Conservation (phyloP, 2,113 vertebrate species). For the Genyomyrus donnyi region DNA sequence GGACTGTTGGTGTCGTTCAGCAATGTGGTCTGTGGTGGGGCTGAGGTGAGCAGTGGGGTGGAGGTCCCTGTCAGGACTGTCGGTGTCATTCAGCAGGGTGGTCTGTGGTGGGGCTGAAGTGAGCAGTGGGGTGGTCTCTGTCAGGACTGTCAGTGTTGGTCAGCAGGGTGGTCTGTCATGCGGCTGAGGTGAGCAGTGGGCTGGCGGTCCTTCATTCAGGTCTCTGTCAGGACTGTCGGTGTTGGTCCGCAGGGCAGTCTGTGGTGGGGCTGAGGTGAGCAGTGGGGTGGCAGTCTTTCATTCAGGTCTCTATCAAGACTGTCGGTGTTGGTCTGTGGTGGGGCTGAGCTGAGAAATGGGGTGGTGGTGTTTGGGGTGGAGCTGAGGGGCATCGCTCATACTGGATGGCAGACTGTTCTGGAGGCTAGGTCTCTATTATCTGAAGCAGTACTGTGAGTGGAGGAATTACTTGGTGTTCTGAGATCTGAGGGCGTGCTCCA, state of each 20-base stretch:
- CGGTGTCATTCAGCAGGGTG: neutral
- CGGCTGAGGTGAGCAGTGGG: neutral
- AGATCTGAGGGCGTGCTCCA: neutral
- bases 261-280: neutral
- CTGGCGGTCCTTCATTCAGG: neutral
- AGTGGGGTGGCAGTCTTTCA: neutral
- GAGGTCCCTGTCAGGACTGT: too few species aligned
- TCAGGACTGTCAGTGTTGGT: neutral
- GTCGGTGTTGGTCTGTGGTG: neutral
- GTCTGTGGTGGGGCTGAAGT: neutral
- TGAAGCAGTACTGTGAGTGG: neutral
- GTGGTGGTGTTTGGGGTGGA: neutral
- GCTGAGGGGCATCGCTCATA: neutral
- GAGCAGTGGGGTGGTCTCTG: too few species aligned
- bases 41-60: neutral
- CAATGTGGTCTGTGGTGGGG: neutral
- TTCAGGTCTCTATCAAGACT: neutral
- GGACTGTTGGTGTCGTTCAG: neutral
- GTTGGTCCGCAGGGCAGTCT: neutral
- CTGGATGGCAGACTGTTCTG: neutral
- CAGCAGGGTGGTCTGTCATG: neutral
- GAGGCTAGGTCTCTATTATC: neutral
- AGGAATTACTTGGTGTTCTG: neutral
- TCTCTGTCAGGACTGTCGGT: neutral
- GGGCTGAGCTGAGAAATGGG: neutral